These are phyloP conservation scores for Oncorhynchus clarkii DNA, from an alignment of 2,113 vertebrate genomes.

Conservation along the genomic window DNA sequence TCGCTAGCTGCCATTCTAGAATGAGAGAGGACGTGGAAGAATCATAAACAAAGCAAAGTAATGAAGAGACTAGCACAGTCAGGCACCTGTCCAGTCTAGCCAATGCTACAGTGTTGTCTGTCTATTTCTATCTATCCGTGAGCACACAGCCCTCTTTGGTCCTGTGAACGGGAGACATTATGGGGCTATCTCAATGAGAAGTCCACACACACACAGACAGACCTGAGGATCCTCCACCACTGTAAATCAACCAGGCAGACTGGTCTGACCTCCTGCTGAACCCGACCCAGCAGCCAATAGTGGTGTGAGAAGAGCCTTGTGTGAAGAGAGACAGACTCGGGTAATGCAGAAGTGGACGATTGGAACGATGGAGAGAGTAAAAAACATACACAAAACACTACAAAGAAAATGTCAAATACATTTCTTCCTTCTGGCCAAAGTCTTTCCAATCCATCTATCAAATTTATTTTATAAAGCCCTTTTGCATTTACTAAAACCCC, in stretches of 20 bases:
- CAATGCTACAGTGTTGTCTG: not conserved
- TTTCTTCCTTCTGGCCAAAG: too few species aligned
- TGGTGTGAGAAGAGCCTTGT: not conserved
- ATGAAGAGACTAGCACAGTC: not conserved
- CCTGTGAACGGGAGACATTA: not conserved
- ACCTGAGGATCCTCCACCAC: not conserved
- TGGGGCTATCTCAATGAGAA: not conserved
- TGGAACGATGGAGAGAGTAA: too few species aligned
- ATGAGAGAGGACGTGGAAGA: not conserved
- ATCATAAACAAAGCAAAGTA: not conserved
- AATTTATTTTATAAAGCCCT: too few species aligned
- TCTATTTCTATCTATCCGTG: not conserved
- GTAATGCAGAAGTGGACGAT: too few species aligned
- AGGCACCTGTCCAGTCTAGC: not conserved
- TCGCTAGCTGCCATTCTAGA: too few species aligned
- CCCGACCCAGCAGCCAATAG: not conserved
- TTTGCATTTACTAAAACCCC: too few species aligned
- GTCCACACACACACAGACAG: not conserved
- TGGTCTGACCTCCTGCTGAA: constrained; percentile 9
- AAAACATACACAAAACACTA: too few species aligned
- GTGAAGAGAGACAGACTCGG: not conserved
- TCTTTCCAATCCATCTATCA: too few species aligned
- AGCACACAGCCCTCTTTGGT: not conserved
- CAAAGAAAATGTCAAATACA: too few species aligned
- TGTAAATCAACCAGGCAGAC: not conserved